Conservation (phyloP, 2,797 vertebrate genomes). For the Hipposideros larvatus region DNA sequence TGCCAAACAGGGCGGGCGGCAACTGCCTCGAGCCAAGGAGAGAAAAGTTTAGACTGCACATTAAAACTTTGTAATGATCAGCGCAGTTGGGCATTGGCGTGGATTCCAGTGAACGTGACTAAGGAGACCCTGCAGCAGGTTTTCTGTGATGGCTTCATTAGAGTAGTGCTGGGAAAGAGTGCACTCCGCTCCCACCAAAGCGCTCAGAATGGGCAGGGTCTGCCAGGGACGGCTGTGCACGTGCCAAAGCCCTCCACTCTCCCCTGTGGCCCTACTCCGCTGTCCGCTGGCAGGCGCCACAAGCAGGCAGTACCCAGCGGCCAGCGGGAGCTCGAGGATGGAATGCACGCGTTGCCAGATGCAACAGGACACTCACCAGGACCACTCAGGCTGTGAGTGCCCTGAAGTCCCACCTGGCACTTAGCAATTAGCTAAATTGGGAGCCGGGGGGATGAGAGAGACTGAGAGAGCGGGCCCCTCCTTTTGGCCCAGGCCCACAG, state of each 20-base stretch:
- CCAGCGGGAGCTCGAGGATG: neutral
- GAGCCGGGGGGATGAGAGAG: neutral
- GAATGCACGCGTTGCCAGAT: slow-evolving; percentile 27
- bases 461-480: neutral
- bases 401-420: slow-evolving; percentile 53
- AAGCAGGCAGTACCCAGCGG: neutral
- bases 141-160: neutral
- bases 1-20: slow-evolving; percentile 49
- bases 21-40: slow-evolving; percentile 9
- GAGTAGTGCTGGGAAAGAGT: neutral
- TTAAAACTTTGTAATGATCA: slow-evolving; percentile 57
- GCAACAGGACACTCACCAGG: slow-evolving; percentile 15
- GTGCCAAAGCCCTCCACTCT: neutral
- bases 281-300: slow-evolving; percentile 49
- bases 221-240: neutral
- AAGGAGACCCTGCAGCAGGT: neutral
- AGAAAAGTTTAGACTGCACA: slow-evolving; percentile 39
- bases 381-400: slow-evolving; percentile 56
- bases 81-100: neutral
- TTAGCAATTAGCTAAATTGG: neutral
- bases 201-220: neutral
- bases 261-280: neutral
- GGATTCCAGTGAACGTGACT: neutral
- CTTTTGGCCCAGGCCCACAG: neutral
- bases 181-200: neutral